A percentile compares a stretch with the other conserved stretches of the same genome.
Evolutionary conservation across 2,888 invertebrate genomes (phyloP).

Genomic region (Erebia ligea): DNA sequence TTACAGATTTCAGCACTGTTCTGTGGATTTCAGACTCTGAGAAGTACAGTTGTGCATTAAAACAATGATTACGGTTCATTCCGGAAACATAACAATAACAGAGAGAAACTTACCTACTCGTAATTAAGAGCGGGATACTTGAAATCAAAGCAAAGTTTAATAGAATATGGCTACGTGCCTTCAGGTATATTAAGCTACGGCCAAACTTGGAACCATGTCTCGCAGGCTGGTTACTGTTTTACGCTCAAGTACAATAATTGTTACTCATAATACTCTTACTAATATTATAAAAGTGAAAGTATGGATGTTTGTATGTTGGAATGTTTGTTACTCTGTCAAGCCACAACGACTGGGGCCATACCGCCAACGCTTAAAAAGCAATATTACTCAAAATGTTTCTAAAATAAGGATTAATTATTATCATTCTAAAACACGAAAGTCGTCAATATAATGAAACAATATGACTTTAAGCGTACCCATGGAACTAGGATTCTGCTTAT

Average conservation of each 20-base stretch:
- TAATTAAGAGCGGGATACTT: conserved; percentile 43
- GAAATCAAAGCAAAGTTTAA: conserved; percentile 44
- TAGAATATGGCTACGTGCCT: conserved; percentile 39
- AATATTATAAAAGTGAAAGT: no score
- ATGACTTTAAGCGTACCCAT: no score
- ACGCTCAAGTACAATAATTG: background rate
- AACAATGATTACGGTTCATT: conserved; percentile 19
- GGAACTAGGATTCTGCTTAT: no score
- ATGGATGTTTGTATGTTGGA: no score
- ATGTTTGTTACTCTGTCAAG: no score
- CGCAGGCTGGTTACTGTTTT: background rate
- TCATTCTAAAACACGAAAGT: no score
- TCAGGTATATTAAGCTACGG: conserved; percentile 30
- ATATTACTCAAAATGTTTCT: no score
- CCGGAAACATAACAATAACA: conserved; percentile 27
- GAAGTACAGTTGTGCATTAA: conserved; percentile 1
- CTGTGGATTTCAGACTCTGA: background rate
- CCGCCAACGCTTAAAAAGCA: no score
- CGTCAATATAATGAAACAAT: no score
- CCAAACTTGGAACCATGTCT: conserved; percentile 5
- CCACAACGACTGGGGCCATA: no score
- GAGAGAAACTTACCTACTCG: conserved; percentile 33
- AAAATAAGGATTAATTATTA: no score
- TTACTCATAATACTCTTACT: no score
- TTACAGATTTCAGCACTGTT: conserved; percentile 5